phyloP scores from a whole-genome alignment of 2,888 invertebrate genomes.

The Thyatira batis region DNA sequence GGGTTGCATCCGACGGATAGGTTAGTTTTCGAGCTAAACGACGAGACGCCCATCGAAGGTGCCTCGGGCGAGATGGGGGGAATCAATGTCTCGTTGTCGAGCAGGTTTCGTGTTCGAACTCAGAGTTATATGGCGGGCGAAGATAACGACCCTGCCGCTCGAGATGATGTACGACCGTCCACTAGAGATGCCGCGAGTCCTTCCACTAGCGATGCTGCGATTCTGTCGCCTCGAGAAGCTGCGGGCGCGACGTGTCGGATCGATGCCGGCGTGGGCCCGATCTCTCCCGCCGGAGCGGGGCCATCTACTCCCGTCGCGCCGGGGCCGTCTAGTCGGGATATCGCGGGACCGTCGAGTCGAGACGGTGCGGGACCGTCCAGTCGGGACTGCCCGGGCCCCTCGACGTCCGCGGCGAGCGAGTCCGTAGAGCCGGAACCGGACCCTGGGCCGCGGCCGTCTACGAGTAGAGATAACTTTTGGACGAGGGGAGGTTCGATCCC shows the following conservation, averaged over 20 bases:
- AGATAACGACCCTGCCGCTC: conserved; percentile 22
- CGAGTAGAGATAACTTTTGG: conserved; percentile 63
- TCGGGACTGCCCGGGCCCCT: neutral
- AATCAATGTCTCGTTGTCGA: conserved; percentile 51
- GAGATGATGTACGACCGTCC: neutral
- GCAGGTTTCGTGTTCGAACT: conserved; percentile 64
- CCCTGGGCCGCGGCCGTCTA: conserved; percentile 47
- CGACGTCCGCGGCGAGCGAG: conserved; percentile 17
- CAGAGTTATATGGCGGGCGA: conserved; percentile 40
- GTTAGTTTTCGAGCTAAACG: conserved; percentile 55
- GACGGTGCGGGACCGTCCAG: neutral
- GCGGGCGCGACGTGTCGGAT: neutral
- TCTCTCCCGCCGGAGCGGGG: neutral
- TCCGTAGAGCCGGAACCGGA: conserved; percentile 13
- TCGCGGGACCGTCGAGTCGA: neutral
- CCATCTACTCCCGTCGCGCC: neutral
- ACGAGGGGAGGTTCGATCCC: conserved; percentile 48
- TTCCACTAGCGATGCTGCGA: neutral
- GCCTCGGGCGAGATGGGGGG: conserved; percentile 35
- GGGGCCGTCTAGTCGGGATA: neutral
- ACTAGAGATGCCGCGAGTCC: neutral
- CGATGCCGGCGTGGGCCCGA: neutral
- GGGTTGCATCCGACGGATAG: conserved; percentile 47
- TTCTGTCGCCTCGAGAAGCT: neutral
- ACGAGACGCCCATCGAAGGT: conserved; percentile 33